A percentile compares a stretch with the other conserved stretches of the same genome.
phyloP scores from a whole-genome alignment of 2,797 vertebrate genomes.

The Strix occidentalis region DNA sequence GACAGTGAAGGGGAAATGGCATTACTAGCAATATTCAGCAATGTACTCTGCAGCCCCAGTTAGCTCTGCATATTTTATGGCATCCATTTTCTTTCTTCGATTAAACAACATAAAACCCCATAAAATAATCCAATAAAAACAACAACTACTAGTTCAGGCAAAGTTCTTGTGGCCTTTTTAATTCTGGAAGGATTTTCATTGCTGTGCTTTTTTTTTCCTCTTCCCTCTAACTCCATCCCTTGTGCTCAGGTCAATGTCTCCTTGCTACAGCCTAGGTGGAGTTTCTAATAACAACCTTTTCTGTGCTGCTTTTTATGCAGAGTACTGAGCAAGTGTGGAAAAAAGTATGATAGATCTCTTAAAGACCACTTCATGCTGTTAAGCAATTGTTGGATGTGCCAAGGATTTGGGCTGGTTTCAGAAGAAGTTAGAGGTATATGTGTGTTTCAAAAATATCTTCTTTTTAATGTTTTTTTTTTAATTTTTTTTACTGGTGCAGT shows the following conservation, averaged over 20 bases:
- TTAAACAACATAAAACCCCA: slow-evolving; percentile 60
- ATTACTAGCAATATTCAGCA: slow-evolving; percentile 44
- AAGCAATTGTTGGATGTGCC: not conserved
- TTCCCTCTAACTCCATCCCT: not conserved
- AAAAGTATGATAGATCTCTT: not conserved
- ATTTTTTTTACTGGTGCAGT: not conserved
- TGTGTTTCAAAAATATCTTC: not conserved
- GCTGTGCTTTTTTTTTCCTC: not conserved
- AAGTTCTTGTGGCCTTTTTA: slow-evolving; percentile 45
- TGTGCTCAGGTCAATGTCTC: not conserved
- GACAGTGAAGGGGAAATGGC: slow-evolving; percentile 59
- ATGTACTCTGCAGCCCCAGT: slow-evolving; percentile 39
- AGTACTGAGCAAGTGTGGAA: not conserved
- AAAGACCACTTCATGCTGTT: not conserved
- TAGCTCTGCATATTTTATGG: slow-evolving; percentile 61
- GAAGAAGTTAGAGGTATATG: not conserved
- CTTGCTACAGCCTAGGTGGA: not conserved
- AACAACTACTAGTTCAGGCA: slow-evolving; percentile 42
- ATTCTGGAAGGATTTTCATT: slow-evolving; percentile 13
- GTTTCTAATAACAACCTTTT: not conserved
- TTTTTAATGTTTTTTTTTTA: not conserved
- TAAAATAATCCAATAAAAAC: slow-evolving; percentile 66
- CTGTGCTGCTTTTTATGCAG: not conserved
- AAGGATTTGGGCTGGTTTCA: not conserved
- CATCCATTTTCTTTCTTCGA: slow-evolving; percentile 65